Percentiles rank a stretch among this genome's conserved stretches.
These are phyloP conservation scores for Phataginus tricuspis DNA, from an alignment of 2,797 vertebrate genomes.

Conservation along the genomic window DNA sequence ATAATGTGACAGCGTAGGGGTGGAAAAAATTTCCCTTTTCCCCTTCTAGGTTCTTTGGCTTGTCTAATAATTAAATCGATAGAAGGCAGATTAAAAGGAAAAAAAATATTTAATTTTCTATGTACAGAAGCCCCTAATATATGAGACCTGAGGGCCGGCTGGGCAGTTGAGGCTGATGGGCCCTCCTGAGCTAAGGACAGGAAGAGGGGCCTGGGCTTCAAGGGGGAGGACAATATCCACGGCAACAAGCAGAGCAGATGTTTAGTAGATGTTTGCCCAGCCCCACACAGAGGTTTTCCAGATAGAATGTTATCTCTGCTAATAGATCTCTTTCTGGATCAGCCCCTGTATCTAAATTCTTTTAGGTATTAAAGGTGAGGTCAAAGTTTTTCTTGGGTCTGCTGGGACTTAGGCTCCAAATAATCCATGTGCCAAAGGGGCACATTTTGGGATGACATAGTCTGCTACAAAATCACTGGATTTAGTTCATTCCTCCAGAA, in stretches of 20 bases:
- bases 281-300: background rate
- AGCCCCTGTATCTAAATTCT: background rate
- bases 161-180: background rate
- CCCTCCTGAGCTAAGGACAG: background rate
- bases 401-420: background rate
- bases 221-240: background rate
- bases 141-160: background rate
- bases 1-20: background rate
- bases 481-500: constrained; percentile 8
- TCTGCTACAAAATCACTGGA: background rate
- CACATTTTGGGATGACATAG: background rate
- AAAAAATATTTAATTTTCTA: background rate
- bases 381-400: background rate
- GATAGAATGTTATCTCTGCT: background rate
- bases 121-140: background rate
- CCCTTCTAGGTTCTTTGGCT: background rate
- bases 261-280: background rate
- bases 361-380: background rate
- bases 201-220: background rate
- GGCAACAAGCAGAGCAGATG: background rate
- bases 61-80: background rate
- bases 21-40: background rate
- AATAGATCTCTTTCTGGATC: background rate
- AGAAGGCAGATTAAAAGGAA: background rate
- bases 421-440: no score